Evolutionary conservation across 64 coral and sea anemone species (phyloP), one percentile per base, ranked within the genome.

Genomic region (Acropora tenuis): DNA sequence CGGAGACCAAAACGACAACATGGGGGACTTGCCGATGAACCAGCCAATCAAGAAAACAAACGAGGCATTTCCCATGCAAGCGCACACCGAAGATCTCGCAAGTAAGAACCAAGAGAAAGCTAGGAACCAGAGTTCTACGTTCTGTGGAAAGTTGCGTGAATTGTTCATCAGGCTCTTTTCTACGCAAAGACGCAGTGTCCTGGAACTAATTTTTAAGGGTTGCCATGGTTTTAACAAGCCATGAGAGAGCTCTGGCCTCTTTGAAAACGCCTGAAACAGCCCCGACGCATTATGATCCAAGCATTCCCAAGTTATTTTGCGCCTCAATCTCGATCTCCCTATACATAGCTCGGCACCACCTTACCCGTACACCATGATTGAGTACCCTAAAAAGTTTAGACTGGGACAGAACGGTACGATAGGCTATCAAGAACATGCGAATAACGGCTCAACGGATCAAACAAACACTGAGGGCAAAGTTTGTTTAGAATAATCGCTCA

Each of bases 161-260:
- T 30, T 30, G 30, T 0, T 30, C 30, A 30, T 30, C 30, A 30
- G 30, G 30, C 30, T 30, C 30, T 30, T 30, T 30, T 30, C 30
- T 30, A 30, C 30, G 30, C 30, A 52, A 92, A 88, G 30, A 30
- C 30, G 30, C 30, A 30, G 30, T 30, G 30, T 30, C 30, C 30
- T 30, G 30, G 30, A 30, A 30, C 30, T 30, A 30, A 30, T 30
- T 30, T 30, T 30, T 30, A 30, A 30, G 30, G 30, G 30, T 30
- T 30, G 30, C 30, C 30, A 30, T 30, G 30, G 87, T 99, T 61
- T 80, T 99, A 68, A 94, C 97, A 2, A 99, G 97, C 69, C 97
- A 99, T 43, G 97, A 99, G 76, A 99, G 94, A 59, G 97, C 89
- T 45, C 61, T 99, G 48, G 61, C 91, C 57, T 45, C 87, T 43